Conservation (phyloP, 2,888 invertebrate species). For the Lochmaea crataegi region DNA sequence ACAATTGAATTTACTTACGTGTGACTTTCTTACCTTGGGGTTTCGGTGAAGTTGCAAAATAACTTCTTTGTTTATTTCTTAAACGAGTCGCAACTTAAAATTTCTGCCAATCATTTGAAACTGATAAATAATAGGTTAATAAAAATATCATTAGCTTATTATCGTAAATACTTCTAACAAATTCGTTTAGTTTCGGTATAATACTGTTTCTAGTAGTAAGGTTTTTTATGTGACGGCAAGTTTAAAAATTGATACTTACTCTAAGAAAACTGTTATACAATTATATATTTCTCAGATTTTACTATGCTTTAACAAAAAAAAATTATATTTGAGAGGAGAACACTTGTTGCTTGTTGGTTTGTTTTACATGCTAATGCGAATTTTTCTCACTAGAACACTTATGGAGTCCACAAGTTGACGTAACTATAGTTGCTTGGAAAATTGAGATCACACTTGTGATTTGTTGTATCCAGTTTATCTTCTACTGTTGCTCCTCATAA, state of each 20-base stretch:
- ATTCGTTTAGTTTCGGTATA: slow-evolving; percentile 2
- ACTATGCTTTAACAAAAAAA: too few species aligned
- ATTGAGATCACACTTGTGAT: too few species aligned
- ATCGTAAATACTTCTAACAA: slow-evolving; percentile 5
- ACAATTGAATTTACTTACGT: background rate
- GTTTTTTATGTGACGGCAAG: slow-evolving; percentile 4
- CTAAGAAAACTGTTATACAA: background rate
- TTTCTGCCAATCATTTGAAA: background rate
- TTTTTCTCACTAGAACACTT: too few species aligned
- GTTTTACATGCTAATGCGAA: too few species aligned
- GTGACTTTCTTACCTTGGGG: background rate
- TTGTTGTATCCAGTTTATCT: too few species aligned
- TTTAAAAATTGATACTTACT: background rate
- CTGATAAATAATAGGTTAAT: slow-evolving; percentile 2
- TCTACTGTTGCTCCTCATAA: too few species aligned
- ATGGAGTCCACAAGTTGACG: too few species aligned
- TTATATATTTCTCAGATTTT: background rate
- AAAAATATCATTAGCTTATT: background rate
- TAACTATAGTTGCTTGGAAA: too few species aligned
- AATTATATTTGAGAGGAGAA: background rate
- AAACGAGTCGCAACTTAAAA: background rate
- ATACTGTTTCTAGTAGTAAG: slow-evolving; percentile 6
- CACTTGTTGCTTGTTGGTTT: too few species aligned
- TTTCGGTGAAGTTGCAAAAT: background rate
- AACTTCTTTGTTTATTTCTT: background rate